Evolutionary conservation across 2,888 invertebrate genomes (phyloP).

Genomic region (Neoscelio sp.): DNA sequence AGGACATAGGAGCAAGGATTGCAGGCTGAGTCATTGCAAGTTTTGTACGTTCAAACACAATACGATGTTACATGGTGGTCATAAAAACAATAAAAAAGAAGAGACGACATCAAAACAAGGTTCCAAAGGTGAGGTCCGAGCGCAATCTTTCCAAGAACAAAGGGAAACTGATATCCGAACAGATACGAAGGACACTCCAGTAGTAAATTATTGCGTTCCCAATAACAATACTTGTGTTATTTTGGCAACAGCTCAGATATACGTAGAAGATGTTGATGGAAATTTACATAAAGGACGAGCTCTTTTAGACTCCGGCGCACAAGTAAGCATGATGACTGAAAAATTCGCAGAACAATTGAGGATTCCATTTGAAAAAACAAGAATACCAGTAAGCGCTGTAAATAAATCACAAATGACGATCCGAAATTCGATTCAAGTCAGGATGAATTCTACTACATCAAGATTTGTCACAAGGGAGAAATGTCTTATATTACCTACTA

Average conservation of each 20-base stretch:
- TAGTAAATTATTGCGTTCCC: conserved; percentile 2
- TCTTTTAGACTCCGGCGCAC: conserved; percentile 10
- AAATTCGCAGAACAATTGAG: neutral
- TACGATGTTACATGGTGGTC: conserved; percentile 18
- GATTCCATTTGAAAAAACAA: neutral
- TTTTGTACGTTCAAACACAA: conserved; percentile 8
- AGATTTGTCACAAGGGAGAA: neutral
- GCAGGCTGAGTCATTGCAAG: neutral
- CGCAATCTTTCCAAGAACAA: neutral
- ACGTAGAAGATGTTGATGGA: conserved; percentile 13
- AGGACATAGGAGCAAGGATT: neutral
- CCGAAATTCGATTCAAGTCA: neutral
- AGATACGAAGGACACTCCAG: neutral
- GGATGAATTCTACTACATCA: conserved; percentile 3
- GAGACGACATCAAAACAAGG: neutral
- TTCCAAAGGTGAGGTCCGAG: neutral
- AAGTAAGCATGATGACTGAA: conserved; percentile 20
- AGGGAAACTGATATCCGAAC: neutral
- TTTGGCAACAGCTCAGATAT: conserved; percentile 18
- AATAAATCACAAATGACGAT: neutral
- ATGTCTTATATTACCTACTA: conserved; percentile 1
- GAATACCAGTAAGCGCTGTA: conserved; percentile 4
- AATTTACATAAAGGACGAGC: conserved; percentile 9
- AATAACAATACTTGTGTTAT: neutral
- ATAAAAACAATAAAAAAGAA: neutral